Percentiles rank a stretch among this genome's conserved stretches.
Evolutionary conservation across 2,113 vertebrate genomes (phyloP).

Genomic region (Heterochromis multidens): DNA sequence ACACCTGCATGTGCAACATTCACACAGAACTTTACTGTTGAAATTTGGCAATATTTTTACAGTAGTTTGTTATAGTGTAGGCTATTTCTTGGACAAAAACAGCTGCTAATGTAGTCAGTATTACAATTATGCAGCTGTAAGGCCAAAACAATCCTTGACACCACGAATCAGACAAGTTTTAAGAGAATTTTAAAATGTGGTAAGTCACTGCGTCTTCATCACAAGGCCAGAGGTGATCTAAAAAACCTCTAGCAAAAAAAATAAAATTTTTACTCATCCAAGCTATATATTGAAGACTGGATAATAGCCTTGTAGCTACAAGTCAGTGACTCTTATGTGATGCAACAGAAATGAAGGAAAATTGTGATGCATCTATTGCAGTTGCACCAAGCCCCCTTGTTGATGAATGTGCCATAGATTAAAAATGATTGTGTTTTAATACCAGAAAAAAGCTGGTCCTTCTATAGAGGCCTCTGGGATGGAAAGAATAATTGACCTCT

Average conservation of each 20-base stretch:
- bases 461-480: not conserved
- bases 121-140: not conserved
- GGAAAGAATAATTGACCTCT: not conserved
- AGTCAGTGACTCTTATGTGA: not conserved
- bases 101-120: no score
- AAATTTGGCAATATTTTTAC: no score
- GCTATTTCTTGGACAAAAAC: not conserved
- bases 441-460: accelerated
- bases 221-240: not conserved
- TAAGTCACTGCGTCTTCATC: not conserved
- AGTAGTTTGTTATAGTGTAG: not conserved
- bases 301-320: not conserved
- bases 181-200: not conserved
- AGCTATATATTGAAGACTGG: not conserved
- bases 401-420: not conserved
- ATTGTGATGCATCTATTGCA: not conserved
- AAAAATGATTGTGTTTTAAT: not conserved
- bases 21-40: no score
- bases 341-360: not conserved
- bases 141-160: not conserved
- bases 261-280: not conserved
- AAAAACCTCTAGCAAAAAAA: not conserved
- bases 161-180: not conserved
- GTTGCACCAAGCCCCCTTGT: accelerated
- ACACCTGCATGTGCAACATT: no score